These are phyloP conservation scores for Schizothorax lantsangensis DNA, from an alignment of 2,797 vertebrate genomes.

Conservation along the genomic window DNA sequence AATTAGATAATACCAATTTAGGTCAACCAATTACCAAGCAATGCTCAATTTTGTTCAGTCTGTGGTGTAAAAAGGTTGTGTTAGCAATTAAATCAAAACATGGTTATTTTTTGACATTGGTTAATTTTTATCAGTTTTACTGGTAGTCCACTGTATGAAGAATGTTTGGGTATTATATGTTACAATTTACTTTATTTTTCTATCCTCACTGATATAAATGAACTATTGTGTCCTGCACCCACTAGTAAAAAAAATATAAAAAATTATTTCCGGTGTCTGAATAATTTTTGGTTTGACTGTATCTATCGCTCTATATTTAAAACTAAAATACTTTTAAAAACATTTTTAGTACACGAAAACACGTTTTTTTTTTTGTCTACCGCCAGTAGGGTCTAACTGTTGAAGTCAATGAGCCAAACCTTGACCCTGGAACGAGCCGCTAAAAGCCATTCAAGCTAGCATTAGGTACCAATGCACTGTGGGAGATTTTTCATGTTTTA, in stretches of 20 bases:
- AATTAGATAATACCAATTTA: too few relatives aligned
- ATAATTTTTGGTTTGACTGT: not conserved
- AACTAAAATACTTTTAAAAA: not conserved
- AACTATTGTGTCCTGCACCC: not conserved
- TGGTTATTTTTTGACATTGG: too few relatives aligned
- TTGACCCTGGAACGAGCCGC: not conserved
- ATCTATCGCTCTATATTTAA: not conserved
- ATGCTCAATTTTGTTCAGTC: too few relatives aligned
- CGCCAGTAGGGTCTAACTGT: not conserved
- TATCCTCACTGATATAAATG: too few relatives aligned
- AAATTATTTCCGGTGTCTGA: not conserved
- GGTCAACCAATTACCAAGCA: too few relatives aligned
- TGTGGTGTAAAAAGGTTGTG: too few relatives aligned
- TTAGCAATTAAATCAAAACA: too few relatives aligned
- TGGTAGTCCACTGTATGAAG: not conserved
- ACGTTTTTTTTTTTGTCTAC: not conserved
- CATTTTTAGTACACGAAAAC: not conserved
- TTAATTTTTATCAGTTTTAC: not conserved
- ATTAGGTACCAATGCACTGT: slow-evolving; percentile 16
- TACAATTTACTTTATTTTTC: not conserved
- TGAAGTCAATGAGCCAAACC: not conserved
- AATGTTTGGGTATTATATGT: not conserved
- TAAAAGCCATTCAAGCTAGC: slow-evolving; percentile 13
- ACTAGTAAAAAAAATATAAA: not conserved
- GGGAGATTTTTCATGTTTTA: not conserved